Conservation (phyloP, 2,113 vertebrate species). For the Pitta sordida region DNA sequence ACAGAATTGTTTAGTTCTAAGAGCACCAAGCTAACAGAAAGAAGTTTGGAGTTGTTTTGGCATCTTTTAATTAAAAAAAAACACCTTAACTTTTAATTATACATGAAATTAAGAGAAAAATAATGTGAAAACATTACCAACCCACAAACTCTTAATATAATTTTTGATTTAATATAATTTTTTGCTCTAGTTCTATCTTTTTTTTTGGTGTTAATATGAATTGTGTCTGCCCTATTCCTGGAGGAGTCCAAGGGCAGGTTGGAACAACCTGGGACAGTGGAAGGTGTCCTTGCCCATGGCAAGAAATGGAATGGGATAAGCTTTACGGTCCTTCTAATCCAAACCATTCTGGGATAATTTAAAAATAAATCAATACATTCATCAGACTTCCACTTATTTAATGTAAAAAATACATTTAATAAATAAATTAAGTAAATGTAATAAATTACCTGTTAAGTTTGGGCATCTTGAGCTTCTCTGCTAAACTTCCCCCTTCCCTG, state of each 20-base stretch:
- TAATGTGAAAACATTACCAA: not conserved
- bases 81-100: not conserved
- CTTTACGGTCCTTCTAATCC: not conserved
- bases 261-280: not conserved
- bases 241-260: not conserved
- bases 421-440: no score
- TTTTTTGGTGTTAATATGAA: not conserved
- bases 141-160: not conserved
- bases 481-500: conserved; percentile 9
- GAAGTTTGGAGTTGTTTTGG: not conserved
- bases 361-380: not conserved
- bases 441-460: not conserved
- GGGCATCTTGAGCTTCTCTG: not conserved
- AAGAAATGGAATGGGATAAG: not conserved
- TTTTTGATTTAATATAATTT: no score
- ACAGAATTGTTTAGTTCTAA: not conserved
- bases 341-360: not conserved
- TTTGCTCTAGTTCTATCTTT: not conserved
- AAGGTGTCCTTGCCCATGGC: not conserved
- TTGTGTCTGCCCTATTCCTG: not conserved
- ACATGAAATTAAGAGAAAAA: not conserved
- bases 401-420: no score
- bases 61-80: not conserved
- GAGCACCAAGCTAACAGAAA: not conserved
- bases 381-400: not conserved